Conservation (phyloP, 2,888 invertebrate genomes). For the Nebria salina region DNA sequence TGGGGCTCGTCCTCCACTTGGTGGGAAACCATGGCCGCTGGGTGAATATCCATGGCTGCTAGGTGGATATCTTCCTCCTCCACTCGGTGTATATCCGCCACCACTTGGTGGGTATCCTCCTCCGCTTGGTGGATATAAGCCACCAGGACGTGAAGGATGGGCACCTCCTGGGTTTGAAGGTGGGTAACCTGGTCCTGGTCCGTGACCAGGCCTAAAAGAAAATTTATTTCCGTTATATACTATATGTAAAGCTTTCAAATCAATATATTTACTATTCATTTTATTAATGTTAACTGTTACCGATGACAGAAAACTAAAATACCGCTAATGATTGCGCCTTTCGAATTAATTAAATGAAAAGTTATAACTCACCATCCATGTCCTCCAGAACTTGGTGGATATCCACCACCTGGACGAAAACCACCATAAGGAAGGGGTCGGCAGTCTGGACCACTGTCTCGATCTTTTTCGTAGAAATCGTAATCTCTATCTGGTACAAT, state of each 20-base stretch:
- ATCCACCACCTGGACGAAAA: neutral
- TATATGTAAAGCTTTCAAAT: no score
- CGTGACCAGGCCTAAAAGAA: neutral
- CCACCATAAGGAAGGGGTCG: conserved; percentile 51
- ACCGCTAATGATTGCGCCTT: neutral
- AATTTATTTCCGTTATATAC: neutral
- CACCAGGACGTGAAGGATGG: neutral
- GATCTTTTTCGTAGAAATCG: conserved; percentile 82
- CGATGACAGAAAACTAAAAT: no score
- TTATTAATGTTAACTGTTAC: no score
- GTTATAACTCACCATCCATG: neutral
- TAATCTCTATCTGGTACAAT: conserved; percentile 76
- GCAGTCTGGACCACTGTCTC: conserved; percentile 75
- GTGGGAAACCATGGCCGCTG: conserved; percentile 38
- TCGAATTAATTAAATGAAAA: neutral
- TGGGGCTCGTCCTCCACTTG: neutral
- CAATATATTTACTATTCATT: no score
- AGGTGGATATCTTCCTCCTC: neutral
- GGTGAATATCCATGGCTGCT: conserved; percentile 24
- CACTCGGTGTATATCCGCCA: conserved; percentile 3
- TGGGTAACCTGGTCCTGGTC: conserved; percentile 6
- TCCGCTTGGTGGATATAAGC: neutral
- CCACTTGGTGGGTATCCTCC: conserved; percentile 8
- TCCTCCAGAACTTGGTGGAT: conserved; percentile 3
- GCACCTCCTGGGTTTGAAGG: neutral